These are phyloP conservation scores for Resseliella maxima DNA, from an alignment of 2,888 invertebrate species.

Conservation along the genomic window DNA sequence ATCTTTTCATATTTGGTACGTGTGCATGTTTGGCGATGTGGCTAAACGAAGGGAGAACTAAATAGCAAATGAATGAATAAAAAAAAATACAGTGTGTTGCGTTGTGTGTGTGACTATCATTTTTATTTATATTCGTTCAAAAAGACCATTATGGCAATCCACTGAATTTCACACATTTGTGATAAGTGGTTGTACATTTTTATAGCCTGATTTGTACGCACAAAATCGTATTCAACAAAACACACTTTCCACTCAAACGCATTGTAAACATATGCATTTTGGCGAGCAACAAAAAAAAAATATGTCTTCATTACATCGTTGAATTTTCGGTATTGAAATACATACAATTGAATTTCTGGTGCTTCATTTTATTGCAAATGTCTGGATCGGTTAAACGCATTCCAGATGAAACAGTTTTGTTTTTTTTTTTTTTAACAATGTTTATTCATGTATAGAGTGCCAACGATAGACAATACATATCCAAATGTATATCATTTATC, in stretches of 20 bases:
- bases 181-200: slow-evolving; percentile 32
- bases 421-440: too few species aligned
- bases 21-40: background rate
- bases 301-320: slow-evolving; percentile 5
- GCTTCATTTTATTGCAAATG: background rate
- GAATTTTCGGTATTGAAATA: background rate
- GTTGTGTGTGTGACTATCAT: background rate
- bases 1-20: too few species aligned
- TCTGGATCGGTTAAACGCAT: background rate
- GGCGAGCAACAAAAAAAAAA: background rate
- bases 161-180: slow-evolving; percentile 40
- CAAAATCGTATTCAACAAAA: background rate
- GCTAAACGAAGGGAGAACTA: background rate
- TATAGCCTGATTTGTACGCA: background rate
- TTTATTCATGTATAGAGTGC: too few species aligned
- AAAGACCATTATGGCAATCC: slow-evolving; percentile 51
- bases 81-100: background rate
- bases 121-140: background rate
- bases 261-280: slow-evolving; percentile 20
- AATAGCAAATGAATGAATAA: too few species aligned
- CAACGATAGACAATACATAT: too few species aligned
- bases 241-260: slow-evolving; percentile 17
- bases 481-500: too few species aligned
- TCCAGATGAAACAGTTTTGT: too few species aligned
- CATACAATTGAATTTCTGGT: too few species aligned